Conservation (phyloP, 1,140 invertebrate genomes). For the Sinonovacula constricta region DNA sequence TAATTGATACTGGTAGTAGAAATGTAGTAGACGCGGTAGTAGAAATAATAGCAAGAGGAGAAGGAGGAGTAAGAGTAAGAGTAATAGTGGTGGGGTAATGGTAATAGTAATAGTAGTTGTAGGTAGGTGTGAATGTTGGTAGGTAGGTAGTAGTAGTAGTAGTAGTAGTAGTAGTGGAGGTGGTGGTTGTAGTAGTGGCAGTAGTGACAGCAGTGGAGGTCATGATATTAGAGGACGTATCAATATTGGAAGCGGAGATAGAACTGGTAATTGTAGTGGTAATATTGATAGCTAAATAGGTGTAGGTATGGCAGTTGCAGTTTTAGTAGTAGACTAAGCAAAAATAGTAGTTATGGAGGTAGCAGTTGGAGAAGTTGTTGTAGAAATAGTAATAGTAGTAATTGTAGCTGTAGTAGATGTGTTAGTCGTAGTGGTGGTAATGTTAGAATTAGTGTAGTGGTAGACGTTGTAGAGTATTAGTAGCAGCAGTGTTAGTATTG, state of each 20-base stretch:
- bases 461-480: too few species aligned
- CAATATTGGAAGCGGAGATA: neutral
- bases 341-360: neutral
- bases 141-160: conserved; percentile 6
- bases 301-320: neutral
- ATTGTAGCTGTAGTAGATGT: conserved; percentile 10
- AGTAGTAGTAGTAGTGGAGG: conserved; percentile 8
- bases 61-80: too few species aligned
- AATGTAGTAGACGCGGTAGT: too few species aligned
- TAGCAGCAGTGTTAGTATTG: too few species aligned
- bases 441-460: too few species aligned
- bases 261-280: neutral
- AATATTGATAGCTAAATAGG: neutral
- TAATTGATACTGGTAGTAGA: too few species aligned
- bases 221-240: neutral
- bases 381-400: conserved; percentile 11
- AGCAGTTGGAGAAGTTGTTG: conserved; percentile 2
- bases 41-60: too few species aligned
- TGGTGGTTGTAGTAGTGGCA: neutral
- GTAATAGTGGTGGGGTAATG: too few species aligned
- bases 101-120: too few species aligned
- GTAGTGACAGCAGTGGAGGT: neutral
- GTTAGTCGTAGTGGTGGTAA: conserved; percentile 5
- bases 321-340: neutral
- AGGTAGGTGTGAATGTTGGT: too few species aligned